These are phyloP conservation scores for Mustela nigripes DNA, from an alignment of 2,113 vertebrate species.

Conservation along the genomic window DNA sequence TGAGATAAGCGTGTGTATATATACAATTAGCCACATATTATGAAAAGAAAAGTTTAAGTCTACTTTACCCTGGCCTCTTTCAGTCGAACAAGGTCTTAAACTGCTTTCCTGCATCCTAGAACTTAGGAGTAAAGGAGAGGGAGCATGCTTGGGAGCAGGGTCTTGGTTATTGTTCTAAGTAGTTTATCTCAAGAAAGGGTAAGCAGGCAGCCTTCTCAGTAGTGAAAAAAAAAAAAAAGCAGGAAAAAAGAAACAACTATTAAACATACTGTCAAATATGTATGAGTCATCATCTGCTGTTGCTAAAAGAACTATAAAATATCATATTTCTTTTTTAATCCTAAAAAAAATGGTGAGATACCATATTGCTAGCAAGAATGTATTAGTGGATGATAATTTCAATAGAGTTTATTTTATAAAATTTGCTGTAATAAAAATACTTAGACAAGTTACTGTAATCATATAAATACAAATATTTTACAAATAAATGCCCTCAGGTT, in stretches of 20 bases:
- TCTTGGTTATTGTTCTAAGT: neutral
- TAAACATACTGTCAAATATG: neutral
- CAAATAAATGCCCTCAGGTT: neutral
- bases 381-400: neutral
- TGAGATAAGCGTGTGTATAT: neutral
- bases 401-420: constrained; percentile 6
- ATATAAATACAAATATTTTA: neutral
- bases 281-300: constrained; percentile 32
- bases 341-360: neutral
- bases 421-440: neutral
- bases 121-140: no score
- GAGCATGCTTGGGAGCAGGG: neutral
- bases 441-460: neutral
- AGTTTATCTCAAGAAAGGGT: constrained; percentile 23
- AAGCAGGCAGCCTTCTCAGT: neutral
- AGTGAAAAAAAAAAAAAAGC: neutral
- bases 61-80: neutral
- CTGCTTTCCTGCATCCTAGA: no score
- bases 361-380: neutral
- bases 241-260: neutral
- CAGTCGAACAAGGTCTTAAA: neutral
- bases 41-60: neutral
- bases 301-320: constrained; percentile 50
- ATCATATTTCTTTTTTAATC: constrained; percentile 10
- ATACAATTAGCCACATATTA: neutral